Percentiles rank a stretch among this genome's conserved stretches.
Conservation (phyloP, 2,797 vertebrate genomes). For the Clarias pachynema region DNA sequence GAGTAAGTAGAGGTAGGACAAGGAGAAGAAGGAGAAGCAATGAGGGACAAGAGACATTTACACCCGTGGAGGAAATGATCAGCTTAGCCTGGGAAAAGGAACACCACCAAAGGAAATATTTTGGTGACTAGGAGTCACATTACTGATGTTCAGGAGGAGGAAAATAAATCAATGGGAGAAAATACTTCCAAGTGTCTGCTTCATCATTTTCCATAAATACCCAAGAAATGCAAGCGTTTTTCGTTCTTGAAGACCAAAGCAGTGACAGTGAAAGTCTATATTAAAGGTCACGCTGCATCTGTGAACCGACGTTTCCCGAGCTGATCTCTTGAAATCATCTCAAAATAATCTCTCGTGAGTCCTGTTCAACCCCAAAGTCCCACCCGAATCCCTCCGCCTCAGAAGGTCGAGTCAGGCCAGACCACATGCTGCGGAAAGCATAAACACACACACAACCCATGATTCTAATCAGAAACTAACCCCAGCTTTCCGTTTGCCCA, state of each 20-base stretch:
- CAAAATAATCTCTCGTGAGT: slow-evolving; percentile 24
- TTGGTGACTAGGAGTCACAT: neutral
- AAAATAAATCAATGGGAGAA: neutral
- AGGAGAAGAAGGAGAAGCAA: slow-evolving; percentile 9
- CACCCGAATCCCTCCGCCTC: neutral
- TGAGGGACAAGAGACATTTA: neutral
- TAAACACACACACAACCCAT: neutral
- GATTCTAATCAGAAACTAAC: slow-evolving; percentile 18
- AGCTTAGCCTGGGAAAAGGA: slow-evolving; percentile 18
- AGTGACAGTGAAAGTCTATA: neutral
- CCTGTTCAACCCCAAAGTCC: slow-evolving; percentile 2
- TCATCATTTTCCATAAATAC: neutral
- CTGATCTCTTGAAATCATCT: slow-evolving; percentile 31
- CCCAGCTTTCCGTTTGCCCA: slow-evolving; percentile 17
- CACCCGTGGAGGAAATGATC: neutral
- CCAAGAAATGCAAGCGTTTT: neutral
- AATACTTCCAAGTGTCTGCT: neutral
- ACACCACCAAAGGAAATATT: neutral
- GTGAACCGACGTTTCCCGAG: slow-evolving; percentile 20
- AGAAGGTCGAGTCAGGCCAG: neutral
- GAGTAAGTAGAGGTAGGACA: slow-evolving; percentile 4
- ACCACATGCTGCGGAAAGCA: slow-evolving; percentile 24
- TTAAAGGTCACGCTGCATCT: slow-evolving; percentile 49
- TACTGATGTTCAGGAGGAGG: neutral
- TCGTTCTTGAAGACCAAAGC: neutral